Percentiles rank a stretch among this genome's conserved stretches.
phyloP scores from a whole-genome alignment of 1,140 invertebrate species.

The Orussus abietinus region DNA sequence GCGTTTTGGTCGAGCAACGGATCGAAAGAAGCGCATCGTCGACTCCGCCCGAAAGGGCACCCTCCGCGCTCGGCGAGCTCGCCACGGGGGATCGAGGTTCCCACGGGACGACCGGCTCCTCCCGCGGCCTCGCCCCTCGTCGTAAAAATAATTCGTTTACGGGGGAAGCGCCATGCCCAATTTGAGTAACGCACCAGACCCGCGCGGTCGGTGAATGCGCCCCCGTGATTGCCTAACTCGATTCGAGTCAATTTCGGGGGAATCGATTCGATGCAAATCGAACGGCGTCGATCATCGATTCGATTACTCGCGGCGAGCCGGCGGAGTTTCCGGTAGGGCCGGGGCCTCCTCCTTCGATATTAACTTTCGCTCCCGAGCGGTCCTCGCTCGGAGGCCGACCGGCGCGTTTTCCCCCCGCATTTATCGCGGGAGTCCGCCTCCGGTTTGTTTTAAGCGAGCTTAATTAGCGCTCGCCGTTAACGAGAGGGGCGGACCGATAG shows the following conservation, averaged over 20 bases:
- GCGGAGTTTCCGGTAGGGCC: too few relatives aligned
- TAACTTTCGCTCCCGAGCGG: too few relatives aligned
- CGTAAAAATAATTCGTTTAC: slow-evolving; percentile 34
- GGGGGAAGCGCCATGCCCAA: slow-evolving; percentile 15
- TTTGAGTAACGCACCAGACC: slow-evolving; percentile 10
- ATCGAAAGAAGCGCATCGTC: slow-evolving; percentile 12
- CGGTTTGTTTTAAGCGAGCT: slow-evolving; percentile 1
- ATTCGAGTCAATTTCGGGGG: slow-evolving; percentile 31
- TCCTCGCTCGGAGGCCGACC: too few relatives aligned
- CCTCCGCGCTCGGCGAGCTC: background rate
- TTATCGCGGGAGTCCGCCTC: slow-evolving; percentile 14
- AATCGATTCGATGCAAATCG: slow-evolving; percentile 34
- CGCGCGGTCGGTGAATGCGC: background rate
- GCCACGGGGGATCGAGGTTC: slow-evolving; percentile 4
- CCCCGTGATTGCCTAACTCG: slow-evolving; percentile 25
- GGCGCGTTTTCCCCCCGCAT: too few relatives aligned
- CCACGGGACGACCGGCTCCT: background rate
- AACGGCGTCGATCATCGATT: slow-evolving; percentile 28
- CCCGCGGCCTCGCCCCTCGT: slow-evolving; percentile 1
- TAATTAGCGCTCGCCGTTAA: background rate
- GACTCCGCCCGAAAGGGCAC: background rate
- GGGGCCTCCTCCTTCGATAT: too few relatives aligned
- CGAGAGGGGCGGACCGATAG: background rate
- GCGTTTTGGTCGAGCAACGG: slow-evolving; percentile 19
- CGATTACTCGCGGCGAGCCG: slow-evolving; percentile 21